These are phyloP conservation scores for Engystomops pustulosus DNA, from an alignment of 2,113 vertebrate genomes.

Conservation along the genomic window DNA sequence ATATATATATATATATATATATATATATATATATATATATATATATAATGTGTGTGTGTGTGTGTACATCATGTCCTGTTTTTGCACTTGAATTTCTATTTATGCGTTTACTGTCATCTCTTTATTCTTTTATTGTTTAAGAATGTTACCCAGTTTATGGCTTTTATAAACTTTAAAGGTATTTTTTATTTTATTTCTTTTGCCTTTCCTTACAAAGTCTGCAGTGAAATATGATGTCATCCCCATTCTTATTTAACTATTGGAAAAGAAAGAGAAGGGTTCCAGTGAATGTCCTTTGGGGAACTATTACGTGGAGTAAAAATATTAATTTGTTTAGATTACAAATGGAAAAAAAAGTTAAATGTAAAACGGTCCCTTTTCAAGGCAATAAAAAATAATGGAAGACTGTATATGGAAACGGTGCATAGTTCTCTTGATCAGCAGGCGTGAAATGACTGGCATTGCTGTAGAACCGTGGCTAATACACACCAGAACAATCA, in stretches of 20 bases:
- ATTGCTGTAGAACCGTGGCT: conserved; percentile 33
- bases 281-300: conserved; percentile 37
- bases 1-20: too few species aligned
- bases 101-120: not conserved
- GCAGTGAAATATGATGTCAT: conserved; percentile 50
- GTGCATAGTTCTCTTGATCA: conserved; percentile 38
- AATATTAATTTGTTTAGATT: conserved; percentile 48
- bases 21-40: too few species aligned
- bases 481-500: conserved; percentile 43
- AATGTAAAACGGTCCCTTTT: conserved; percentile 29
- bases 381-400: conserved; percentile 38
- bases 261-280: conserved; percentile 4
- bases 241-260: conserved; percentile 7
- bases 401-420: conserved; percentile 26
- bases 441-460: conserved; percentile 44
- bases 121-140: not conserved
- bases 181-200: conserved; percentile 5
- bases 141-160: not conserved
- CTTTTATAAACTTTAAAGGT: not conserved
- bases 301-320: conserved; percentile 30
- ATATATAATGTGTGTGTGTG: too few species aligned
- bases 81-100: too few species aligned
- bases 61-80: too few species aligned
- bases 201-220: not conserved
- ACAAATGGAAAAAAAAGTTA: conserved; percentile 37